A percentile compares a stretch with the other conserved stretches of the same genome.
Evolutionary conservation across 2,113 vertebrate genomes (phyloP).

Genomic region (Macroglossus sobrinus): DNA sequence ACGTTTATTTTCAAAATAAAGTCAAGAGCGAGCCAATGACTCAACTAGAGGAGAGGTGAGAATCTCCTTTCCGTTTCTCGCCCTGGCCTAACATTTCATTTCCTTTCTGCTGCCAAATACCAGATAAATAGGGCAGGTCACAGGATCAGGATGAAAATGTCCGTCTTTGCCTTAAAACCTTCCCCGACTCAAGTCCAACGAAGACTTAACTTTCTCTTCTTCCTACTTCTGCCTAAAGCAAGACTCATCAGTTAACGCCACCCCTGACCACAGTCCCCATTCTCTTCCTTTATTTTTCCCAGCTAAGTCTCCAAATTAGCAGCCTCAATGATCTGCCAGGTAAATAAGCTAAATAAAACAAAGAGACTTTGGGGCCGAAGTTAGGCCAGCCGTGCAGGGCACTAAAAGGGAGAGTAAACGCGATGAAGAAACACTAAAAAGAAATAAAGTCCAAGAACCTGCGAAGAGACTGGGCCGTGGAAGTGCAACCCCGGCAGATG

Average conservation of each 20-base stretch:
- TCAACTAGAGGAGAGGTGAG: not conserved
- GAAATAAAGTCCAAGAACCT: not conserved
- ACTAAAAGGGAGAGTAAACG: too few relatives aligned
- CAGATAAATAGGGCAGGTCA: not conserved
- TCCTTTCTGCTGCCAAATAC: not conserved
- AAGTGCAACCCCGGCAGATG: not conserved
- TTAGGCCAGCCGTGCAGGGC: not conserved
- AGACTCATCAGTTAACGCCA: too few relatives aligned
- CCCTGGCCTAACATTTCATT: not conserved
- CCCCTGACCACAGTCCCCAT: not conserved
- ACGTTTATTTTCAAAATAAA: conserved; percentile 26
- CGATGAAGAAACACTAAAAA: accelerated
- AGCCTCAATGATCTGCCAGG: not conserved
- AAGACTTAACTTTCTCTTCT: not conserved
- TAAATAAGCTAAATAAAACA: not conserved
- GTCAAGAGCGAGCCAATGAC: not conserved
- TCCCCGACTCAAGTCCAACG: not conserved
- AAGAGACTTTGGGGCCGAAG: not conserved
- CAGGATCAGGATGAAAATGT: not conserved
- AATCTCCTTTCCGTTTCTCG: not conserved
- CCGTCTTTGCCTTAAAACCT: not conserved
- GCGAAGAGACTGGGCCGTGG: accelerated
- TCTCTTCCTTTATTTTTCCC: not conserved
- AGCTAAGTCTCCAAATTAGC: not conserved
- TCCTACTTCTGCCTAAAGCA: not conserved